A percentile compares a stretch with the other conserved stretches of the same genome.
Evolutionary conservation across 2,797 vertebrate genomes (phyloP).

Genomic region (Macropus fuliginosus): DNA sequence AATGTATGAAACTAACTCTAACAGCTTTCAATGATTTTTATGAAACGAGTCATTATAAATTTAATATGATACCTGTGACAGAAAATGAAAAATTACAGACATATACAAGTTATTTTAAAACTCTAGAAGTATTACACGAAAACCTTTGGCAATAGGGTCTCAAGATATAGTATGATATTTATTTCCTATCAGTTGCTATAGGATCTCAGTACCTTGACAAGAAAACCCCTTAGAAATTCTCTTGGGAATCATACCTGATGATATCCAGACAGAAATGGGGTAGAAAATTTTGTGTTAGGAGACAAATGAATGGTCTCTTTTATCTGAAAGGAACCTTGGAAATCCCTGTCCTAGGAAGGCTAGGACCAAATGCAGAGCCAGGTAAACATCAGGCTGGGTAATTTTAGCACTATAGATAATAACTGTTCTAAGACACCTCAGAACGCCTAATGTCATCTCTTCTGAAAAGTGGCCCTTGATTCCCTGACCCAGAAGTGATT

Average conservation of each 20-base stretch:
- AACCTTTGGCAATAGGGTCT: background rate
- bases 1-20: background rate
- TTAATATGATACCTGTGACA: background rate
- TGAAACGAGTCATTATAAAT: background rate
- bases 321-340: constrained; percentile 1
- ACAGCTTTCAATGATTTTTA: background rate
- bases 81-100: constrained; percentile 6
- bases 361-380: background rate
- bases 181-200: constrained; percentile 32
- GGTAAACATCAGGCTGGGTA: background rate
- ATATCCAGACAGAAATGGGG: constrained; percentile 29
- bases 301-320: constrained; percentile 17
- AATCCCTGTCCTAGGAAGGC: constrained; percentile 4
- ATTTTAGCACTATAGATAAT: constrained; percentile 12
- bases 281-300: background rate
- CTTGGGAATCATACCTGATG: background rate
- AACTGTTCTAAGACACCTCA: background rate
- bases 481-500: background rate
- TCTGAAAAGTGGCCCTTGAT: background rate
- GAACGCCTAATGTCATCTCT: background rate
- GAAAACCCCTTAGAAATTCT: constrained; percentile 49
- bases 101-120: constrained; percentile 29
- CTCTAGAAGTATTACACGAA: constrained; percentile 1
- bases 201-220: background rate
- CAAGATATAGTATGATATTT: constrained; percentile 20